Percentiles rank a stretch among this genome's conserved stretches.
Conservation (phyloP, 1,140 invertebrate species). For the Papilio aristodemus region DNA sequence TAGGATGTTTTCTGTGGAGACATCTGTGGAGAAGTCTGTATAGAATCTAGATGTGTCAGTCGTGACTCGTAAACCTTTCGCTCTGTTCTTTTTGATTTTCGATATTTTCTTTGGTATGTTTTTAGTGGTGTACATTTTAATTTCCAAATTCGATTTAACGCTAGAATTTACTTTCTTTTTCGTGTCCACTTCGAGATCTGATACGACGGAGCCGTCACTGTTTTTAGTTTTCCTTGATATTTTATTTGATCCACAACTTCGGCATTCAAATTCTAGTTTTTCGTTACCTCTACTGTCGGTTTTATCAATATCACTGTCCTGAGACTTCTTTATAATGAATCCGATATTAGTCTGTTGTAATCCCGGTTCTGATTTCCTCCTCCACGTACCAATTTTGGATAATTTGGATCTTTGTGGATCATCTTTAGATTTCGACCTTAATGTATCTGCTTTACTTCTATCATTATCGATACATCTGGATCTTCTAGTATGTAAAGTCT, state of each 20-base stretch:
- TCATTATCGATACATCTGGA: constrained; percentile 66
- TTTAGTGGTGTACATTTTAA: constrained; percentile 84
- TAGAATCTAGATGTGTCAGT: constrained; percentile 83
- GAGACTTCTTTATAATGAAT: constrained; percentile 56
- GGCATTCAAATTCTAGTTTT: constrained; percentile 75
- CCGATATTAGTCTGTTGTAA: constrained; percentile 70
- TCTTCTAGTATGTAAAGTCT: constrained; percentile 57
- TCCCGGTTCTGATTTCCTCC: constrained; percentile 87
- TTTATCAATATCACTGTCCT: constrained; percentile 66
- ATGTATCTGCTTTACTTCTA: constrained; percentile 57
- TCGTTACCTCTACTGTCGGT: constrained; percentile 57
- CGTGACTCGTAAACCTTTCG: constrained; percentile 71
- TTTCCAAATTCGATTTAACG: constrained; percentile 70
- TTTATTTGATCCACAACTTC: constrained; percentile 74
- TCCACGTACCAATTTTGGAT: constrained; percentile 83
- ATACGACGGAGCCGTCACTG: constrained; percentile 54
- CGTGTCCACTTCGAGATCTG: constrained; percentile 61
- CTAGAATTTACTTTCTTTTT: constrained; percentile 46
- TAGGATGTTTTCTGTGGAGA: constrained; percentile 81
- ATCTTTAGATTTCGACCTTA: constrained; percentile 75
- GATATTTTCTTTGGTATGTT: constrained; percentile 85
- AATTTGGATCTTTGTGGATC: constrained; percentile 76
- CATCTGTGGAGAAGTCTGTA: constrained; percentile 83
- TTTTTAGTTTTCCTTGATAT: constrained; percentile 59
- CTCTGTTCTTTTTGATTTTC: constrained; percentile 84